Conservation (phyloP, 2,113 vertebrate genomes). For the Oryzias javanicus region DNA sequence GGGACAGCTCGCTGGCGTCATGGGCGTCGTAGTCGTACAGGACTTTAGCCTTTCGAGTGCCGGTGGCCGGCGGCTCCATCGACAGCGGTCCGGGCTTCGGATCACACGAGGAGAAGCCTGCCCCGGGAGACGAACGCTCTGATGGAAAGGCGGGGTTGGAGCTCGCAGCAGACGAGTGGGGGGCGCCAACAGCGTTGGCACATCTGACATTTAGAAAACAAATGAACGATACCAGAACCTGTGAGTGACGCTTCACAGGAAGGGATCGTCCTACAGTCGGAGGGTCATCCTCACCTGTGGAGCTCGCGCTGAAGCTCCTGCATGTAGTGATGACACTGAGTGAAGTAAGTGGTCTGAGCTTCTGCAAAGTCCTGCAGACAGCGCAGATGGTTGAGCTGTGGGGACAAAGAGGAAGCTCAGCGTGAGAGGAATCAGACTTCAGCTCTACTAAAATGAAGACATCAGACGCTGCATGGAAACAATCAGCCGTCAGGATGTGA, state of each 20-base stretch:
- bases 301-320: slow-evolving; percentile 92
- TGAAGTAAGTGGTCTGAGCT: slow-evolving; percentile 90
- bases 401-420: background rate
- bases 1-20: slow-evolving; percentile 88
- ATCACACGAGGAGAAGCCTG: slow-evolving; percentile 33
- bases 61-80: slow-evolving; percentile 82
- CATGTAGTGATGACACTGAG: slow-evolving; percentile 93
- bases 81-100: slow-evolving; percentile 71
- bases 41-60: slow-evolving; percentile 90
- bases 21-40: slow-evolving; percentile 95
- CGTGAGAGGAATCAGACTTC: too few species aligned
- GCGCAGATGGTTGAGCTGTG: slow-evolving; percentile 92
- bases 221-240: background rate
- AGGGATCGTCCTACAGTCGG: background rate
- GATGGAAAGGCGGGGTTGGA: slow-evolving; percentile 81
- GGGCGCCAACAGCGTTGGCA: slow-evolving; percentile 78
- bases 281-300: slow-evolving; percentile 79
- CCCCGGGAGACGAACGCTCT: slow-evolving; percentile 55
- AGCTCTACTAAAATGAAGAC: too few species aligned
- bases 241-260: background rate
- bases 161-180: slow-evolving; percentile 58
- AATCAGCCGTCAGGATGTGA: too few species aligned
- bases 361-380: slow-evolving; percentile 93
- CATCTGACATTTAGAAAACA: slow-evolving; percentile 72
- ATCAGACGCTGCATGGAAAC: too few species aligned